phyloP scores from a whole-genome alignment of 2,888 invertebrate genomes.

The Ecdyonurus torrentis region DNA sequence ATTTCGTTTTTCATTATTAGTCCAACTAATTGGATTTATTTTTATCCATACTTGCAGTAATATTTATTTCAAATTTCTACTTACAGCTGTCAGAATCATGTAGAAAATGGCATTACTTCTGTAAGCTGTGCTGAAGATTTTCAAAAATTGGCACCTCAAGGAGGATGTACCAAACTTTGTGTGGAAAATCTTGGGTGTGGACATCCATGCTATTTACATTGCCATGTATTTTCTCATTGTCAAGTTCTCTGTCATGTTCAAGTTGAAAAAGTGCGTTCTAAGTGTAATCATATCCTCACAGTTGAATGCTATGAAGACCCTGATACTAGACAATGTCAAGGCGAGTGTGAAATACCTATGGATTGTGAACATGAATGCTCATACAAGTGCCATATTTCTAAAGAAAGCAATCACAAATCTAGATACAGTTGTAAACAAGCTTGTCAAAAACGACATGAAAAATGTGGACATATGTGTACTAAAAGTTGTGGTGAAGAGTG shows the following conservation, averaged over 20 bases:
- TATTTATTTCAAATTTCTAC: too few species aligned
- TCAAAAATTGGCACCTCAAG: slow-evolving; percentile 24
- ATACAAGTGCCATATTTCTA: slow-evolving; percentile 38
- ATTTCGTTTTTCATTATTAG: too few species aligned
- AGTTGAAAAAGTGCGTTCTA: not conserved
- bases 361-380: slow-evolving; percentile 34
- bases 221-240: slow-evolving; percentile 27
- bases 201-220: slow-evolving; percentile 31
- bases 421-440: slow-evolving; percentile 10
- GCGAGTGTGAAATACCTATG: slow-evolving; percentile 20
- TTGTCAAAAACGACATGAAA: slow-evolving; percentile 13
- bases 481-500: slow-evolving; percentile 17
- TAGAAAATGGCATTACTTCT: not conserved
- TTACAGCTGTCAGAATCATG: slow-evolving; percentile 19
- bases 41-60: too few species aligned
- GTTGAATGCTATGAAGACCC: slow-evolving; percentile 13
- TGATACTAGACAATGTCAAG: slow-evolving; percentile 7
- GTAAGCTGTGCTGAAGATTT: slow-evolving; percentile 4
- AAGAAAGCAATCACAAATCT: slow-evolving; percentile 34
- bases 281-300: not conserved
- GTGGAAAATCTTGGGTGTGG: slow-evolving; percentile 35
- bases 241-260: slow-evolving; percentile 17
- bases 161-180: slow-evolving; percentile 42
- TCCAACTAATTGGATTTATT: too few species aligned
- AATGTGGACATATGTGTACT: slow-evolving; percentile 17